phyloP scores from a whole-genome alignment of 2,113 vertebrate species.

The Catharus bicknelli region DNA sequence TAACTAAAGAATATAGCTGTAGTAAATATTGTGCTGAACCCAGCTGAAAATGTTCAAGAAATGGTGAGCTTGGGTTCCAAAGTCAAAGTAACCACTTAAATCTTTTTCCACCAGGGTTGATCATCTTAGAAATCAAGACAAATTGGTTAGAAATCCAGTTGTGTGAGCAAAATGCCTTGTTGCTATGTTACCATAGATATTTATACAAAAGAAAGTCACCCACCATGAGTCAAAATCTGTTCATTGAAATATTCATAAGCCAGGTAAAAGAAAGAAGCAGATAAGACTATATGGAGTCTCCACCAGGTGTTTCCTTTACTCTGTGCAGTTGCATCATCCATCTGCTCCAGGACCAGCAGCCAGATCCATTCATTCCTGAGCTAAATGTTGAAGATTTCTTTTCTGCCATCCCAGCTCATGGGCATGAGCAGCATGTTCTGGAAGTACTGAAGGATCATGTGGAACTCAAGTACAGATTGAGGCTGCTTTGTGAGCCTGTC shows the following conservation, averaged over 20 bases:
- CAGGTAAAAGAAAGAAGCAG: background rate
- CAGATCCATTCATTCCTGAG: background rate
- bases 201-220: background rate
- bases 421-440: background rate
- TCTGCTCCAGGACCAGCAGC: background rate
- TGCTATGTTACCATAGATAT: constrained; percentile 12
- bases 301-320: background rate
- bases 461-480: background rate
- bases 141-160: background rate
- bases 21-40: background rate
- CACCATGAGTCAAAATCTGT: background rate
- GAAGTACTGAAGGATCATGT: background rate
- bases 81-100: background rate
- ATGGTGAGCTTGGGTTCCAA: background rate
- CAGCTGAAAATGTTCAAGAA: background rate
- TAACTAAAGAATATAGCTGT: background rate
- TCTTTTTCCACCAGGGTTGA: background rate
- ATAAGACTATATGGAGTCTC: background rate
- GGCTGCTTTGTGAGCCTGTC: background rate
- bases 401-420: background rate
- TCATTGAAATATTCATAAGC: background rate
- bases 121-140: background rate
- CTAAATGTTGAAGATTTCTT: background rate
- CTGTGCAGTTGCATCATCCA: background rate
- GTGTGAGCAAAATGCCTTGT: background rate